A percentile compares a stretch with the other conserved stretches of the same genome.
These are phyloP conservation scores for Zygothrica quintamaculata DNA, from an alignment of 2,888 invertebrate species.

Conservation along the genomic window DNA sequence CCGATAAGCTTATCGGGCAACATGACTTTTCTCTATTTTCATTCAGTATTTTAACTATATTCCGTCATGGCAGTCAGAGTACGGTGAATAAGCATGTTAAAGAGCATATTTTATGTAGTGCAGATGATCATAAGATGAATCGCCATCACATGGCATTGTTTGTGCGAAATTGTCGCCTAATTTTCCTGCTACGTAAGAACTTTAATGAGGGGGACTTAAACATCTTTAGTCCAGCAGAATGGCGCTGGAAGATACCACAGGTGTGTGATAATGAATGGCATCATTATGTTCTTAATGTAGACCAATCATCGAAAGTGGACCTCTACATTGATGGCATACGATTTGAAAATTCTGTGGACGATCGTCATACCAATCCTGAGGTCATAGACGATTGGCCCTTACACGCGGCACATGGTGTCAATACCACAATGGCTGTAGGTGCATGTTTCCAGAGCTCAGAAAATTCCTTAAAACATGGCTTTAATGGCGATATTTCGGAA, in stretches of 20 bases:
- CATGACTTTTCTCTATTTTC: constrained; percentile 88
- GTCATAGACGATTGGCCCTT: constrained; percentile 99
- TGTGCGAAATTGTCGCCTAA: constrained; percentile 98
- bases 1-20: constrained; percentile 90
- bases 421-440: constrained; percentile 96
- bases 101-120: constrained; percentile 98
- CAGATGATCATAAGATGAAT: constrained; percentile 99
- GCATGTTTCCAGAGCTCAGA: constrained; percentile 99
- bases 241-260: constrained; percentile 98
- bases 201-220: constrained; percentile 96
- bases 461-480: constrained; percentile 92
- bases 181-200: constrained; percentile 94
- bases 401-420: constrained; percentile 96
- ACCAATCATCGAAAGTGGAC: constrained; percentile 91
- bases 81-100: constrained; percentile 93
- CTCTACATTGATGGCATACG: constrained; percentile 93
- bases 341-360: constrained; percentile 84
- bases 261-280: constrained; percentile 99
- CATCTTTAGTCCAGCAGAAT: constrained; percentile 98
- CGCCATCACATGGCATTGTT: constrained; percentile 99
- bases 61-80: constrained; percentile 93
- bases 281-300: constrained; percentile 97
- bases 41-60: constrained; percentile 97
- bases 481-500: constrained; percentile 84
- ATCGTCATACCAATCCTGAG: constrained; percentile 92